Conservation (phyloP, 2,797 vertebrate species). For the Galaxias olidus region DNA sequence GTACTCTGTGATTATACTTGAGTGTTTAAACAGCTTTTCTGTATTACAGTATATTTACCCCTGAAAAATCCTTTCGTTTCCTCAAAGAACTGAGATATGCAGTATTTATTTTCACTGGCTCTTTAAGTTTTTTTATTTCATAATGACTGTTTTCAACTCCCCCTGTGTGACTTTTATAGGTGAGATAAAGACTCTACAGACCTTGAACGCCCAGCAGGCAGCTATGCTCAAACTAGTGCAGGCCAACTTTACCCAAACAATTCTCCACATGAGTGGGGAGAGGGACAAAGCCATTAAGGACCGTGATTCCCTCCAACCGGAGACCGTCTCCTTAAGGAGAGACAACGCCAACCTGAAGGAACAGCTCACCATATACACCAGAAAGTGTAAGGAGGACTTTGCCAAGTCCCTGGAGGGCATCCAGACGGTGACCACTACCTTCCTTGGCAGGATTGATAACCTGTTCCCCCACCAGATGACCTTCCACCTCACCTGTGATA, state of each 20-base stretch:
- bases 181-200: slow-evolving; percentile 53
- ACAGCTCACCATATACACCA: slow-evolving; percentile 59
- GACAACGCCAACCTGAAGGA: slow-evolving; percentile 62
- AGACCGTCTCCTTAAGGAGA: slow-evolving; percentile 34
- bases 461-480: slow-evolving; percentile 72
- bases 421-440: slow-evolving; percentile 58
- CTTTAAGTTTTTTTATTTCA: no score
- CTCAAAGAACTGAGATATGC: no score
- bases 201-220: slow-evolving; percentile 55
- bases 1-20: slow-evolving; percentile 8
- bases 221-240: slow-evolving; percentile 57
- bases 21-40: background rate
- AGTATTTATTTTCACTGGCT: no score
- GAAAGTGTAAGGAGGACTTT: slow-evolving; percentile 75
- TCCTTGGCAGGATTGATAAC: slow-evolving; percentile 64
- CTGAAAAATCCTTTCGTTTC: no score
- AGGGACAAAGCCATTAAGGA: slow-evolving; percentile 40
- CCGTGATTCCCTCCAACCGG: slow-evolving; percentile 41
- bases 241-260: slow-evolving; percentile 69
- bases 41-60: no score
- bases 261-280: slow-evolving; percentile 54
- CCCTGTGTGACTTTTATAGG: no score
- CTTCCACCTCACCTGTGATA: slow-evolving; percentile 75
- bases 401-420: slow-evolving; percentile 63
- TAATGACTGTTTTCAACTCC: no score